Evolutionary conservation across 2,888 invertebrate genomes (phyloP).

Genomic region (Trichacis sp.): DNA sequence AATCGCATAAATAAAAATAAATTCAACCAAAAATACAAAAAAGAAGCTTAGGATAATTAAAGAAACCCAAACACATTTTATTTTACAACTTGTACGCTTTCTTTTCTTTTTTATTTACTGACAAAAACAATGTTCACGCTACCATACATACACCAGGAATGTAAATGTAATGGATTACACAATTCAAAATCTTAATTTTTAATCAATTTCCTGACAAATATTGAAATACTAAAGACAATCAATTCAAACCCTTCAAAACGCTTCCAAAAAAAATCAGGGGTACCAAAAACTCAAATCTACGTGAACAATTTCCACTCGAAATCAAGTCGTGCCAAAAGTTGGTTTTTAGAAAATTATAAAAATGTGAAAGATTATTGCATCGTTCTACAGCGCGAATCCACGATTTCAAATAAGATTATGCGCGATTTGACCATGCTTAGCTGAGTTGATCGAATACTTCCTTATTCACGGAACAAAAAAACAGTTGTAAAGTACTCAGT

Average conservation of each 20-base stretch:
- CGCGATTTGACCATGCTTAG: constrained; percentile 1
- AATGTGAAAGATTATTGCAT: constrained; percentile 5
- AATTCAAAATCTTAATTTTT: background rate
- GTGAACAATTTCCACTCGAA: constrained; percentile 2
- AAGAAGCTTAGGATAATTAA: no score
- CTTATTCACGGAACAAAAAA: background rate
- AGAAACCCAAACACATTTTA: background rate
- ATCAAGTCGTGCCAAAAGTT: background rate
- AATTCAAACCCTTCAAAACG: no score
- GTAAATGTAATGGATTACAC: constrained; percentile 3
- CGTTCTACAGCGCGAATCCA: background rate
- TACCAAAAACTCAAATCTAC: no score
- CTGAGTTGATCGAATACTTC: background rate
- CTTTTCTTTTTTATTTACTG: background rate
- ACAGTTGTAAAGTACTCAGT: background rate
- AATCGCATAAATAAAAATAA: no score
- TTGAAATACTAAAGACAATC: no score
- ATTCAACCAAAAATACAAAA: no score
- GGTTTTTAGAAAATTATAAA: constrained; percentile 4
- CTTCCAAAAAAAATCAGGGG: no score
- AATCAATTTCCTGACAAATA: background rate
- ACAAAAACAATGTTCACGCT: background rate
- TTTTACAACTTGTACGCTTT: background rate
- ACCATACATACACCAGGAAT: constrained; percentile 3
- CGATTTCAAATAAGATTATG: background rate